Evolutionary conservation across 2,888 invertebrate genomes (phyloP), one percentile per base, ranked within the genome.

Genomic region (Saturnia japonica): DNA sequence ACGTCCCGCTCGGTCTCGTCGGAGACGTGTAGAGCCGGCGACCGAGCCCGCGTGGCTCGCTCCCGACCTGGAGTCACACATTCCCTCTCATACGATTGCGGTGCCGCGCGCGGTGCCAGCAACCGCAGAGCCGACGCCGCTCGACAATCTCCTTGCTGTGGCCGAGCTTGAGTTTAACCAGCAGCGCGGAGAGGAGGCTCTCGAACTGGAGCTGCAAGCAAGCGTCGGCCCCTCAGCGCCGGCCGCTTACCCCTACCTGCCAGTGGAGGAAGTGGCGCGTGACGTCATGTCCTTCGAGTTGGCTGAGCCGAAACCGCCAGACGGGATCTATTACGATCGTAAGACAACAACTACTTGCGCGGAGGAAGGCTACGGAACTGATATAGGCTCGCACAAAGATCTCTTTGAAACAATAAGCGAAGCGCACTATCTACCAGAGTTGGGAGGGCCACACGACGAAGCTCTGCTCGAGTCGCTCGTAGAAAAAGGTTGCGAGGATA

Each of bases 111-210:
- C 77, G 74, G 77, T 77, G 68, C 89, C 83, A 66, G 74, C 79
- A 78, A 82, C 84, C 66, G 82, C 86, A 74, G 91, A 91, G 80
- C 91, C 94, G 70, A 94, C 95, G 82, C 95, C 95, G 80, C 92
- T 95, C 78, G 95, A 95, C 84, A 95, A 94, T 86, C 88, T 95
- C 80, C 92, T 95, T 72, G 95, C 95, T 70, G 95, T 95, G 72
- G 95, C 95, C 74, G 95, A 95, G 87, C 91, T 95, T 70, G 95
- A 95, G 86, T 95, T 95, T 81, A 95, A 95, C 85, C 95, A 95
- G 86, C 95, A 95, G 83, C 88, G 89, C 82, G 84, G 88, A 76
- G 85, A 88, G 72, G 86, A 86, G 72, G 82, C 82, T 73, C 87
- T 85, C 72, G 91, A 85, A 77, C 83, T 88, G 76, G 85, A 85